Base-by-base conservation (phyloP, 2,797 vertebrate genomes). In the Menidia menidia region DNA sequence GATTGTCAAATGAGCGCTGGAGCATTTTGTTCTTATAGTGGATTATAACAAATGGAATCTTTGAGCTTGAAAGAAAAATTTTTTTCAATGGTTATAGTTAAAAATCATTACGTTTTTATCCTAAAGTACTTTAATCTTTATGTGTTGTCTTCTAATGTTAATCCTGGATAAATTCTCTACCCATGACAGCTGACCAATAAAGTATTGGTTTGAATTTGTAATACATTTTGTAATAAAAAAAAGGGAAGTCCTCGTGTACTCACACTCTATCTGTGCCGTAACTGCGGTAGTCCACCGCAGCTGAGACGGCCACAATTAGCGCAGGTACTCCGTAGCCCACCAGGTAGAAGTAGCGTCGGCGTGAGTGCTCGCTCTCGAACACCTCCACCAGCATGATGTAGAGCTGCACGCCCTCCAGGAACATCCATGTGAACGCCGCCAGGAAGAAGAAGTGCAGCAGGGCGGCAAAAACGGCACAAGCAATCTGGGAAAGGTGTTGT, bases 351-450 rank as follows among this genome's bases (percentile, higher is more conserved):
- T 98, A 98, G 61, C 96, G 96, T 2, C 94, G 92, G 3, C 97
- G 95, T 0, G 98, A 98, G 81, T 97, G 97, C 68, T 99, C 97
- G 0, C 98, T 98, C 92, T 98, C 97, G 0, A 99, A 99, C 77
- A 99, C 97, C 88, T 99, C 97, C 89, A 99, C 97, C 89, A 99
- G 93, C 97, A 99, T 97, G 86, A 99, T 97, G 89, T 99, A 99
- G 35, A 99, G 97, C 88, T 99, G 98, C 57, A 99, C 97, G 0
- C 98, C 98, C 78, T 99, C 98, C 87, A 99, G 92, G 87, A 98
- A 98, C 98, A 99, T 99, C 98, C 98, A 99, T 0, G 98, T 98
- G 92, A 99, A 99, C 13, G 98, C 98, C 0, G 97, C 96, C 94
- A 99, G 89, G 92, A 99, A 99, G 94, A 99, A 99, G 95, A 99